Conservation (phyloP, 2,797 vertebrate species). For the Schizothorax lantsangensis region DNA sequence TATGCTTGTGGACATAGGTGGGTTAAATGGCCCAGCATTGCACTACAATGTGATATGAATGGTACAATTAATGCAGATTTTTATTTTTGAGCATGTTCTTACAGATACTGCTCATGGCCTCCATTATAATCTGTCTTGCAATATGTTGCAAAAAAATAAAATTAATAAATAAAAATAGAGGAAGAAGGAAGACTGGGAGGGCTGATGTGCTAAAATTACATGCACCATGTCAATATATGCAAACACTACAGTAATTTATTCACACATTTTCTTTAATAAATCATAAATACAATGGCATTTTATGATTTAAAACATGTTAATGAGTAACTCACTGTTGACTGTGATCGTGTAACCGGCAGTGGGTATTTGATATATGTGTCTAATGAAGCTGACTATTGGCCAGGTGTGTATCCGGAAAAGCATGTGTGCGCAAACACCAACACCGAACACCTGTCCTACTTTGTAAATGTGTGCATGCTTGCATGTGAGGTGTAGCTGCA, state of each 20-base stretch:
- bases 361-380: constrained; percentile 30
- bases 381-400: constrained; percentile 37
- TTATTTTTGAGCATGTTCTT: neutral
- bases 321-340: constrained; percentile 38
- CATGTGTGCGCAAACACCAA: constrained; percentile 33
- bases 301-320: constrained; percentile 42
- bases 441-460: constrained; percentile 29
- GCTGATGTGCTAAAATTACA: neutral
- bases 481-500: constrained; percentile 22
- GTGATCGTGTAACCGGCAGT: neutral
- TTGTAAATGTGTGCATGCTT: constrained; percentile 47
- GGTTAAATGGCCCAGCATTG: constrained; percentile 54
- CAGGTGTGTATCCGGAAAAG: constrained; percentile 51
- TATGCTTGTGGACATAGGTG: constrained; percentile 50
- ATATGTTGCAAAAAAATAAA: neutral
- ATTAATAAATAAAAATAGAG: neutral
- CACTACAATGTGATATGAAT: constrained; percentile 54
- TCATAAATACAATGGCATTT: neutral
- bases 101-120: neutral
- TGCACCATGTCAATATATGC: neutral
- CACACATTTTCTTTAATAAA: constrained; percentile 11
- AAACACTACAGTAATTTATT: neutral
- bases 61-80: neutral
- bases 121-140: neutral
- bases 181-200: neutral